These are phyloP conservation scores for Acrocephalus scirpaceus DNA, from an alignment of 2,797 vertebrate genomes.

Conservation along the genomic window DNA sequence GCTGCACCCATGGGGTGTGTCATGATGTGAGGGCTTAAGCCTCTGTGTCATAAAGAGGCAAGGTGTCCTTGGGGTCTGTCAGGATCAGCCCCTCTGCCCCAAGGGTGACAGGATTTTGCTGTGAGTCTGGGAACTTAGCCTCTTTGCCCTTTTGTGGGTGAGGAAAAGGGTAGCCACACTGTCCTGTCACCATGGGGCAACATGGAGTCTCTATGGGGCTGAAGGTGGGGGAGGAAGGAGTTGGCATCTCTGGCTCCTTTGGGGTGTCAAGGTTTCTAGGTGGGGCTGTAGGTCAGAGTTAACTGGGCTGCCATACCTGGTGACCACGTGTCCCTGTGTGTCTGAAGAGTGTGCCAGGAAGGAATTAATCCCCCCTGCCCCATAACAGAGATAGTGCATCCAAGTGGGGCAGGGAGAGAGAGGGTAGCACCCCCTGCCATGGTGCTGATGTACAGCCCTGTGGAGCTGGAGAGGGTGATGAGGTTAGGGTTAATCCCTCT, in stretches of 20 bases:
- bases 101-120: not conserved
- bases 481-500: not conserved
- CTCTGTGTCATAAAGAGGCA: not conserved
- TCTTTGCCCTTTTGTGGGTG: rapidly evolving
- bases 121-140: not conserved
- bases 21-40: not conserved
- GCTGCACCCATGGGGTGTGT: not conserved
- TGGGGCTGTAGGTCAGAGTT: not conserved
- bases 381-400: not conserved
- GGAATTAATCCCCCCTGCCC: not conserved
- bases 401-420: not conserved
- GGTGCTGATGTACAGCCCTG: not conserved
- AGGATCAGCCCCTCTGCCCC: rapidly evolving
- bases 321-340: rapidly evolving
- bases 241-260: not conserved
- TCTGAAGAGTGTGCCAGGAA: not conserved
- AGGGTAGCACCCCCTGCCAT: not conserved
- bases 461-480: not conserved
- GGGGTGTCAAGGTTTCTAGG: not conserved
- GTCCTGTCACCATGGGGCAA: rapidly evolving
- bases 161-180: not conserved
- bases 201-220: rapidly evolving
- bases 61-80: rapidly evolving
- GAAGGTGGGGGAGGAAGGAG: not conserved
- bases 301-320: not conserved